Conservation (phyloP, 2,113 vertebrate species). For the Cryptoleucopteryx plumbea region DNA sequence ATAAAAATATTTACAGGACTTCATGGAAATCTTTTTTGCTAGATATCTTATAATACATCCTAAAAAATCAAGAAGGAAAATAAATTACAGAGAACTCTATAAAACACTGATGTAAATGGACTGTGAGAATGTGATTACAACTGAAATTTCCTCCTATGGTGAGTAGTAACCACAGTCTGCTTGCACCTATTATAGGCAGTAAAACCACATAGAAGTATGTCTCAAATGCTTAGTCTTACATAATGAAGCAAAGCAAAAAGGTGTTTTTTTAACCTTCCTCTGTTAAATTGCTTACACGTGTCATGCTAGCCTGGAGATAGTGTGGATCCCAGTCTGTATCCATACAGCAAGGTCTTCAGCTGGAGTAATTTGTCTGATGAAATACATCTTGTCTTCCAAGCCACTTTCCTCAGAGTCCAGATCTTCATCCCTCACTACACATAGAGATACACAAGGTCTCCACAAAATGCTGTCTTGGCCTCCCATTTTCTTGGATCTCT, state of each 20-base stretch:
- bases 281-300: neutral
- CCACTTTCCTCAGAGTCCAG: neutral
- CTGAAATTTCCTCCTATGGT: neutral
- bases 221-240: neutral
- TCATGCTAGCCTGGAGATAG: neutral
- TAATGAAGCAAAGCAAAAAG: neutral
- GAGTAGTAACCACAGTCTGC: neutral
- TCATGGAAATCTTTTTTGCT: conserved; percentile 56
- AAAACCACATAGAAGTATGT: neutral
- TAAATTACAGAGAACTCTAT: conserved; percentile 58
- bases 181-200: neutral
- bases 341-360: neutral
- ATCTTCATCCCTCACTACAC: neutral
- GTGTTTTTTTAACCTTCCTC: neutral
- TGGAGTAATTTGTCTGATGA: neutral
- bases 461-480: neutral
- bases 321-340: neutral
- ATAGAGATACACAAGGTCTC: neutral
- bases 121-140: conserved; percentile 13
- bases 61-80: conserved; percentile 67
- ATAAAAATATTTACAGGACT: conserved; percentile 54
- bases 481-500: neutral
- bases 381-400: neutral
- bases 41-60: conserved; percentile 48
- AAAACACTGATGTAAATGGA: conserved; percentile 59